phyloP scores from a whole-genome alignment of 2,113 vertebrate genomes.

The Lagenorhynchus albirostris region DNA sequence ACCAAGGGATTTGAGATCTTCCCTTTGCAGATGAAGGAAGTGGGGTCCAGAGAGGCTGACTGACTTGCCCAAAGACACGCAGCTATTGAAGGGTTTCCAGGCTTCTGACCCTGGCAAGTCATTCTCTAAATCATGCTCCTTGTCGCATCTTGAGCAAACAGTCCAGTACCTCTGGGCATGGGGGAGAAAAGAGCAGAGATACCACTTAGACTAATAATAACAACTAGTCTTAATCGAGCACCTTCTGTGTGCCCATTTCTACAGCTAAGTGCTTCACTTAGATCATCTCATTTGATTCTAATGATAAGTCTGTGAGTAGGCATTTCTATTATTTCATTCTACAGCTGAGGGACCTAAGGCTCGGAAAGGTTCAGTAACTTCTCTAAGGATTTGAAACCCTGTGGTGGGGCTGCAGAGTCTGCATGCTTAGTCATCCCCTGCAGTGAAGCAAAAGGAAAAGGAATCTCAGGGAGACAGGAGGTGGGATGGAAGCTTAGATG shows the following conservation, averaged over 20 bases:
- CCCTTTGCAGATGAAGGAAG: not conserved
- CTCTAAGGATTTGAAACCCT: not conserved
- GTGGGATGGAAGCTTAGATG: accelerated
- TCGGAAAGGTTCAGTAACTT: not conserved
- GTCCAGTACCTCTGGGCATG: not conserved
- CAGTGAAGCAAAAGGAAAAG: not conserved
- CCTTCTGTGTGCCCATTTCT: not conserved
- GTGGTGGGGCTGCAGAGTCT: too few species aligned
- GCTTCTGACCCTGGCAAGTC: not conserved
- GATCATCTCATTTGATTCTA: not conserved
- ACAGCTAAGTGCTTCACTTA: not conserved
- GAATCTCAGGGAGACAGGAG: too few species aligned
- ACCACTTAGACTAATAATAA: not conserved
- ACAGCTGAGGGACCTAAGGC: not conserved
- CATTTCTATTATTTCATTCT: not conserved
- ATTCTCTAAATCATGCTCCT: not conserved
- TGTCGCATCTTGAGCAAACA: not conserved
- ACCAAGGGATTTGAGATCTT: not conserved
- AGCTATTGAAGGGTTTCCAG: not conserved
- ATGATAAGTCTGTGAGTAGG: not conserved
- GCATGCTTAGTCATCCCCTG: not conserved
- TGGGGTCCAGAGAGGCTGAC: not conserved
- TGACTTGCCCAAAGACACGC: not conserved
- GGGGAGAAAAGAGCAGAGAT: not conserved
- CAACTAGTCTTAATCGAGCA: not conserved